Evolutionary conservation across 1,140 invertebrate genomes (phyloP), one percentile per base, ranked within the genome.

Genomic region (Drosophila santomea): DNA sequence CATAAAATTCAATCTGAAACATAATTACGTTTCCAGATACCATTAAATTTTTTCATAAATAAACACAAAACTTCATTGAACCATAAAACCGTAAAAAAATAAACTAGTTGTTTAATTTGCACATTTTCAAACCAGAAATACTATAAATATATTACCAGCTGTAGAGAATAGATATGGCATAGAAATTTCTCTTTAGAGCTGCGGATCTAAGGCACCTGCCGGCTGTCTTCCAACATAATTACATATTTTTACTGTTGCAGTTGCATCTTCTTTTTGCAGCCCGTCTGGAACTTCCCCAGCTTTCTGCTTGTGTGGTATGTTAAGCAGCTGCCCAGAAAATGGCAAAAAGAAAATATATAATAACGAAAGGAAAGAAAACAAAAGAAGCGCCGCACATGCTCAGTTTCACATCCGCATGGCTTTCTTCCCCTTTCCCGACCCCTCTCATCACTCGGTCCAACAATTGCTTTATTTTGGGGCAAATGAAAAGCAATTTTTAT

Each of bases 401-500:
- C 84, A 83, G 64, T 64, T 86, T 88, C 76, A 88, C 84, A 88
- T 88, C 83, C 84, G 83, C 83, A 86, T 86, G 62, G 61, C 72
- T 60, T 63, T 63, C 58, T 32, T 15, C 11, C 36, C 28, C 12
- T 4, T 15, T 28, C 17, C 8, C 15, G 15, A 1, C 2, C 44
- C 28, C 50, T 38, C 25, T 10, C 1, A 4, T 4, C n/a, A 15
- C 2, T 41, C 11, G 43, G 23, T 7, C 54, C 62, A 77, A 88
- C 76, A 89, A 88, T 89, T 89, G 67, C 83, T 88, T 89, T 74
- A 88, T 83, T 89, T 88, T 74, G 47, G 62, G 67, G 76, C 83
- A 79, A 88, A 86, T 88, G 75, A 83, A 89, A 86, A 88, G 83
- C 72, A 80, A 89, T 83, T 88, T 84, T 73, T 69, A 77, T 83